Base-by-base conservation (phyloP, 2,113 vertebrate genomes). In the Gasterosteus nipponicus region DNA sequence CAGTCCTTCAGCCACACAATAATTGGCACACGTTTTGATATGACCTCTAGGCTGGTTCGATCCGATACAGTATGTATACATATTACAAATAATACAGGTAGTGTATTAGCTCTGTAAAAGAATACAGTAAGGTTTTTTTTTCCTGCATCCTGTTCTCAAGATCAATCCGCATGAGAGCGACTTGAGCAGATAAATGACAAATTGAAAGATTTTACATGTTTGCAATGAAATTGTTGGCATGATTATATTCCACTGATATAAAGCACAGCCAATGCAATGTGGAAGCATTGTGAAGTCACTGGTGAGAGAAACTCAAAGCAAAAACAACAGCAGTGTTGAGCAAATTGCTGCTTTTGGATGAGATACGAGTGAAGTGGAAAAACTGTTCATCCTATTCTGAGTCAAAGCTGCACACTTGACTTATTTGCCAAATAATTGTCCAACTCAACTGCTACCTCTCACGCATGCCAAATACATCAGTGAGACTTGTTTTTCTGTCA, bases 1-100 rank as follows among this genome's bases (percentile, higher is more conserved):
- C 3, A 46, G 54, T 31, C 46, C 68, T 74, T 81, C 58, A 33
- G 58, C 67, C 56, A 79, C 64, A 76, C 44, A 67, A 57, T 77
- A n/a, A 58, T 53, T 69, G 47, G 56, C 49, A 59, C n/a, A 77
- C 29, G 57, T 69, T 56, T 63, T 29, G 9, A 67, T 57, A 58
- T 58, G 68, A 60, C n/a, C 73, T 73, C 5, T 51, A 42, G 59
- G 22, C 51, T 61, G 58, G 44, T 76, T 71, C 80, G 26, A 75
- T 80, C 63, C 44, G 14, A 73, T 35, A 33, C 0, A 12, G 60
- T 31, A 66, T 69, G 18, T 5, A 19, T 26, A 26, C 22, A 26
- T 26, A 26, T n/a, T 16, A 19, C 10, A 33, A 26, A 54, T 54
- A 39, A 54, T 5, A 35, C 7, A 67, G 19, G 8, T 35, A 22